Evolutionary conservation across 2,888 invertebrate genomes (phyloP).

Genomic region (Diogma glabrata): DNA sequence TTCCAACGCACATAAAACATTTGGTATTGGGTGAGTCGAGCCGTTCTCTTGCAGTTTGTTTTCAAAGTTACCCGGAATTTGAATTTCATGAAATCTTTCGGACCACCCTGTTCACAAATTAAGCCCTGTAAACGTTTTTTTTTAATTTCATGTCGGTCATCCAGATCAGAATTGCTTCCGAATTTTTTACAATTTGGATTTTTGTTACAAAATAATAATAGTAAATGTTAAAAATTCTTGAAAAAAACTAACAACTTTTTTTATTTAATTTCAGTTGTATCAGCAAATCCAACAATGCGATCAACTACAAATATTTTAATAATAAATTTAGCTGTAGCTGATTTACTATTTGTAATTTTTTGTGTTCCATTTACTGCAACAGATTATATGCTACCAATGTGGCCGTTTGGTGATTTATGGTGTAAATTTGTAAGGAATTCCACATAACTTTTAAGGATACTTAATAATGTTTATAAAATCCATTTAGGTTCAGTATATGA

Average conservation of each 20-base stretch:
- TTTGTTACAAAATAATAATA: not conserved
- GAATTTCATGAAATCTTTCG: too few species aligned
- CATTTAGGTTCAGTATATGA: constrained; percentile 75
- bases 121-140: too few species aligned
- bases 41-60: too few species aligned
- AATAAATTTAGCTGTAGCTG: constrained; percentile 80
- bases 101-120: too few species aligned
- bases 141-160: not conserved
- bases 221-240: too few species aligned
- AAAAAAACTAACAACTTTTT: too few species aligned
- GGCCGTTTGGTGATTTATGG: constrained; percentile 86
- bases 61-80: too few species aligned
- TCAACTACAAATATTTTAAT: constrained; percentile 88
- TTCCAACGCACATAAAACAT: too few species aligned
- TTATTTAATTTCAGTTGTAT: constrained; percentile 47
- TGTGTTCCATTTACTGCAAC: constrained; percentile 92
- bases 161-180: not conserved
- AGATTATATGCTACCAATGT: constrained; percentile 74
- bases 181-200: not conserved
- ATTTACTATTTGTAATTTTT: constrained; percentile 81
- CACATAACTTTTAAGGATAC: too few species aligned
- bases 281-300: constrained; percentile 82
- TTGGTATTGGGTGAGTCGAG: too few species aligned
- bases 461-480: too few species aligned
- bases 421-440: constrained; percentile 56